A percentile compares a stretch with the other conserved stretches of the same genome.
phyloP scores from a whole-genome alignment of 2,888 invertebrate genomes.

The Eugnorisma glareosa region DNA sequence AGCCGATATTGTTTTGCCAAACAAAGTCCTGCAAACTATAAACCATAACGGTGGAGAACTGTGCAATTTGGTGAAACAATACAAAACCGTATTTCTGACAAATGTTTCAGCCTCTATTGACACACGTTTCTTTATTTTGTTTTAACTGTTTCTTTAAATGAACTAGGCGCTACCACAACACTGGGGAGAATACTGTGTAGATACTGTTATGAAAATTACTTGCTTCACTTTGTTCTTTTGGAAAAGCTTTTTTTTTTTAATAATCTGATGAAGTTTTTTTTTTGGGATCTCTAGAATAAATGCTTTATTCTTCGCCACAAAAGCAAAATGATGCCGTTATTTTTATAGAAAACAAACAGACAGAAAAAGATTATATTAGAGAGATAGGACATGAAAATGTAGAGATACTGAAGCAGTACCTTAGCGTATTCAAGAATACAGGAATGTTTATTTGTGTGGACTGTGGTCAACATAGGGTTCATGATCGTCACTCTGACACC shows the following conservation, averaged over 20 bases:
- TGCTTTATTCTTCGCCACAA: not conserved
- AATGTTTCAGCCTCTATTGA: slow-evolving; percentile 12
- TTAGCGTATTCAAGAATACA: not conserved
- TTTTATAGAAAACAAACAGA: not conserved
- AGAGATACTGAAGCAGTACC: not conserved
- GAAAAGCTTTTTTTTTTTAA: not conserved
- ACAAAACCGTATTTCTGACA: slow-evolving; percentile 37
- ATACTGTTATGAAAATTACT: slow-evolving; percentile 5
- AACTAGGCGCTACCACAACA: not conserved
- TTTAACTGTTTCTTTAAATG: slow-evolving; percentile 21
- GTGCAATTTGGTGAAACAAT: slow-evolving; percentile 51
- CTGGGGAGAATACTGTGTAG: not conserved
- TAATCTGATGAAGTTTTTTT: not conserved
- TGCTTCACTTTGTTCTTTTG: not conserved
- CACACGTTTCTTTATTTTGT: slow-evolving; percentile 32
- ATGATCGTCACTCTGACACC: not conserved
- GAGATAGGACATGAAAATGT: not conserved
- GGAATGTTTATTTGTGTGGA: not conserved
- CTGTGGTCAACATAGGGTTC: not conserved
- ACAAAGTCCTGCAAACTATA: slow-evolving; percentile 58
- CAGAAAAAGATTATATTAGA: not conserved
- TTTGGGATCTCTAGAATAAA: not conserved
- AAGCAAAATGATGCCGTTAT: not conserved
- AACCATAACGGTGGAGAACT: slow-evolving; percentile 44
- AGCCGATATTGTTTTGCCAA: slow-evolving; percentile 53